Base-by-base conservation (phyloP, 2,113 vertebrate genomes). In the Tetraodon nigroviridis region DNA sequence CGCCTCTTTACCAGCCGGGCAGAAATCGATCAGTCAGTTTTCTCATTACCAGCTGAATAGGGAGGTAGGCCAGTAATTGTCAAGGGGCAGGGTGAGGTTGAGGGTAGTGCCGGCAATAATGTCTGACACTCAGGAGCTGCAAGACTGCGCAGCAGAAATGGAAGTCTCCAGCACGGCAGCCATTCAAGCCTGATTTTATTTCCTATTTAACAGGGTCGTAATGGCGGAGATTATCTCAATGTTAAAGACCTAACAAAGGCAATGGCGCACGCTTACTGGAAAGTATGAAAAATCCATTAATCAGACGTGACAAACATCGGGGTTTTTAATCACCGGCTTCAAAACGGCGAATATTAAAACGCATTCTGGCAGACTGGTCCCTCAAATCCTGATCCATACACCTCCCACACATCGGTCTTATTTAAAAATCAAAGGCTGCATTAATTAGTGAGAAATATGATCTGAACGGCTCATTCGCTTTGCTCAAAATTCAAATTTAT, bases 11-110 rank as follows among this genome's bases (percentile, higher is more conserved):
- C 79, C 65, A 80, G 77, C 72, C 44, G 56, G 85, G 81, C 81
- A 80, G 80, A 85, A 86, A 89, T 89, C 84, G 86, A 89, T 90
- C 86, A 84, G 83, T 88, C 84, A 81, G 87, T 87, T 86, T 89
- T 89, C 85, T 89, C 85, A 89, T 90, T 88, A 88, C 61, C 63
- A 81, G 83, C 83, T 87, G 86, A 86, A 87, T 83, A 85, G 84
- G 80, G 82, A 79, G 84, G 80, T 77, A 81, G 86, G 85, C 76
- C 81, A 83, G 84, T 88, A 86, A 89, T 86, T 89, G 88, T 86
- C 85, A 84, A 79, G 77, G 85, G 86, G 85, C 83, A 86, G 84
- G 80, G 85, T 82, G 87, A 87, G 82, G 80, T 84, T 80, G 85
- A 82, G 82, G 82, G 84, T 82, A 85, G 80, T 72, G 72, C 71